Percentiles rank a stretch among this genome's conserved stretches.
These are phyloP conservation scores for Esperia sulphurella DNA, from an alignment of 2,888 invertebrate species.

Conservation along the genomic window DNA sequence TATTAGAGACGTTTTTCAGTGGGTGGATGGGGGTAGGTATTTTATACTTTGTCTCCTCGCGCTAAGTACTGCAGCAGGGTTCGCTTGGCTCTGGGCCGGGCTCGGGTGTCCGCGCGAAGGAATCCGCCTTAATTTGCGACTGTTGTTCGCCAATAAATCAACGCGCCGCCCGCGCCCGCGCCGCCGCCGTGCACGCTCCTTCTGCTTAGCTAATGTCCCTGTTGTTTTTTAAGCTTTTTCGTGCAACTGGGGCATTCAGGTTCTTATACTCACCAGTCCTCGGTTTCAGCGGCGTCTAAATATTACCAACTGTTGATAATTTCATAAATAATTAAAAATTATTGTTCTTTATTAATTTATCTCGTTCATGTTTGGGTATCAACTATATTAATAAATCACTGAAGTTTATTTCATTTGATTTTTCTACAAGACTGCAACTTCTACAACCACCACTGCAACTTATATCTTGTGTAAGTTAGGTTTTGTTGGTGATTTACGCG, in stretches of 20 bases:
- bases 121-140: conserved; percentile 72
- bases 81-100: not conserved
- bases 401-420: no score
- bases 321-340: no score
- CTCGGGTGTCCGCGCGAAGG: conserved; percentile 61
- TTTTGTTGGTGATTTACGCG: no score
- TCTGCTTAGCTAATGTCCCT: not conserved
- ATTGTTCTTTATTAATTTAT: no score
- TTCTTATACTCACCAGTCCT: not conserved
- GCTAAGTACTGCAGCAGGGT: conserved; percentile 67
- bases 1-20: conserved; percentile 81
- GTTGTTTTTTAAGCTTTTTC: not conserved
- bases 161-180: conserved; percentile 26
- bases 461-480: no score
- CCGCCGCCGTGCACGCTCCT: not conserved
- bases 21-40: conserved; percentile 73
- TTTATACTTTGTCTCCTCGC: conserved; percentile 77
- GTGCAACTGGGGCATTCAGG: not conserved
- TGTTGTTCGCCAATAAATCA: conserved; percentile 73
- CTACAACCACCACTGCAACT: no score
- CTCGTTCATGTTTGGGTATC: no score
- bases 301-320: no score
- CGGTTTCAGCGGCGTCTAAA: no score
- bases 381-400: no score
- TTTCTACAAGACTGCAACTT: no score